Base-by-base conservation (phyloP, 2,113 vertebrate species). In the Kryptolebias marmoratus region DNA sequence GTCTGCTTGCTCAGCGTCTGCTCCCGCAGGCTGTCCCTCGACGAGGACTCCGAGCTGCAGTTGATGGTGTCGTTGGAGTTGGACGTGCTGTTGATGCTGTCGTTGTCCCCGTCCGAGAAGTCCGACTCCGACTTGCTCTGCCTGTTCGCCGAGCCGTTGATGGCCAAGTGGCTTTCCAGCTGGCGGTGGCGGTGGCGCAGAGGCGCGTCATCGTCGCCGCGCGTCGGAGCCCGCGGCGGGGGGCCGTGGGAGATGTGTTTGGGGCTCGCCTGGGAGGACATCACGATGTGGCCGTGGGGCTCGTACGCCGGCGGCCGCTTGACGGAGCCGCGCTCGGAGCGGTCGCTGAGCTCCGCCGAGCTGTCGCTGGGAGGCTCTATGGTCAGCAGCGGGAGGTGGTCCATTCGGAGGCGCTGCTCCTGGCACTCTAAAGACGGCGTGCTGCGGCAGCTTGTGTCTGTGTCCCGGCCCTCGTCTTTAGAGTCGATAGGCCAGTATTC, bases 11-110 rank as follows among this genome's bases (percentile, higher is more conserved):
- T 98, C 74, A 99, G 93, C 0, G 95, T 95, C 93, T 98, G 97
- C 85, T 99, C 98, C 59, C 97, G 93, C 39, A 97, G 91, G 90
- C 97, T 98, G 93, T 98, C 97, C 2, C 97, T 90, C 0, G 97
- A 98, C 3, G 96, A 97, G 0, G 96, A 97, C 90, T 98, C 98
- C 0, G 98, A 99, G 93, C 97, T 98, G 93, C 96, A 99, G 87
- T 99, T 98, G 89, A 98, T 96, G 30, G 97, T 99, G 77, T 99
- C 97, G 0, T 98, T 99, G 14, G 98, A 99, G 90, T 99, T 99
- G 74, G 97, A 98, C 4, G 97, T 98, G 95, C 98, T 99, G 71
- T 99, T 98, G 92, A 98, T 93, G 86, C 98, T 99, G 94, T 99
- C 98, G 0, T 99, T 99, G 90, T 99, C 98, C 2, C 96, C 98